Evolutionary conservation across 2,113 vertebrate genomes (phyloP).

Genomic region (Capra hircus): DNA sequence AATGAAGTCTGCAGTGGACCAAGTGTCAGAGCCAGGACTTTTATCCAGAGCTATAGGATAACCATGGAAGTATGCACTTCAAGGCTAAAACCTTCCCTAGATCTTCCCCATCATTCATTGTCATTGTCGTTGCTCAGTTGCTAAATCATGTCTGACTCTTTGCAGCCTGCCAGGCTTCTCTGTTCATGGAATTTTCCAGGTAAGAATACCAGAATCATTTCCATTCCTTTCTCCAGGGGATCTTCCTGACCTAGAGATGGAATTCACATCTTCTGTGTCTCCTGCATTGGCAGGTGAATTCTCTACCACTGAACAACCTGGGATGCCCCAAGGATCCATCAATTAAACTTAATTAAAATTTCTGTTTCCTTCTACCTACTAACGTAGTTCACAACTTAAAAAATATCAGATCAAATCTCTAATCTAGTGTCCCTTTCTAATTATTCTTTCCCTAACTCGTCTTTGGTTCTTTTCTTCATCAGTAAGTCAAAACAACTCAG

Average conservation of each 20-base stretch:
- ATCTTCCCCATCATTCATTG: neutral
- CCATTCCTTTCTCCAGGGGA: neutral
- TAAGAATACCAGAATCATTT: neutral
- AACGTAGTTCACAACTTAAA: neutral
- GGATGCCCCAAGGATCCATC: neutral
- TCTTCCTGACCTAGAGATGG: neutral
- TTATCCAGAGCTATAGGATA: neutral
- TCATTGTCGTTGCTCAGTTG: neutral
- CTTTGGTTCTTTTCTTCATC: neutral
- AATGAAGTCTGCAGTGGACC: neutral
- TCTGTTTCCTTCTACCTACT: neutral
- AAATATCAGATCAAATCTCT: neutral
- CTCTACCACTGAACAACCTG: neutral
- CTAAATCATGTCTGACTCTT: neutral
- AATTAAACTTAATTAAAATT: neutral
- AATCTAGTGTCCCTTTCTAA: neutral
- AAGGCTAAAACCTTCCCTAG: neutral
- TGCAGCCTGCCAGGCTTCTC: neutral
- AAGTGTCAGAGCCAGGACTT: neutral
- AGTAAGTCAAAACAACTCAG: neutral
- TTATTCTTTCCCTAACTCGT: neutral
- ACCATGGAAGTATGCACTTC: neutral
- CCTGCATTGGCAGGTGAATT: neutral
- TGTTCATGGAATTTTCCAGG: neutral
- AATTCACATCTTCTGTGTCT: rapidly evolving